Percentiles rank a stretch among this genome's conserved stretches.
These are phyloP conservation scores for Botia kubotai DNA, from an alignment of 2,797 vertebrate genomes.

Conservation along the genomic window DNA sequence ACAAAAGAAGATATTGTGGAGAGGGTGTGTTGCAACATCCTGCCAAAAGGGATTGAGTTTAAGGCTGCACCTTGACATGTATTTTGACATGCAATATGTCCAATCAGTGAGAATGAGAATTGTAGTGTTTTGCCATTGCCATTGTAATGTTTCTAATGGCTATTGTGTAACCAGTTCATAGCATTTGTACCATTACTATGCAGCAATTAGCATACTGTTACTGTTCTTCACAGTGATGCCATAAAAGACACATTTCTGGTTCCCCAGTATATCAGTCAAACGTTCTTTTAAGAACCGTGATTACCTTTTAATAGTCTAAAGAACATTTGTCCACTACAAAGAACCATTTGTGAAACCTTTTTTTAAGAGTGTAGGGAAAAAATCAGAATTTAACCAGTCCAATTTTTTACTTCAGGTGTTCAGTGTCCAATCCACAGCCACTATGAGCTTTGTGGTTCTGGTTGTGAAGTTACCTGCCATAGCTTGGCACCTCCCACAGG, in stretches of 20 bases:
- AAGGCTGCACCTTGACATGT: background rate
- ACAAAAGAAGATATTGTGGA: background rate
- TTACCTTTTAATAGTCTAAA: too few relatives aligned
- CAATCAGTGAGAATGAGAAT: background rate
- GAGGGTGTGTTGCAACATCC: background rate
- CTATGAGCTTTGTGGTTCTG: constrained; percentile 68
- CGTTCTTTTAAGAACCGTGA: too few relatives aligned
- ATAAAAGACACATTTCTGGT: background rate
- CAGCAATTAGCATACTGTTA: background rate
- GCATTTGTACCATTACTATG: background rate
- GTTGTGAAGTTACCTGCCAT: constrained; percentile 70
- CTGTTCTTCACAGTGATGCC: background rate
- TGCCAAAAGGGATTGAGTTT: background rate
- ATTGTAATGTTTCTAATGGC: background rate
- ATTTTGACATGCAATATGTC: background rate
- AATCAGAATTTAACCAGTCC: background rate
- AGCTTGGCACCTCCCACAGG: constrained; percentile 56
- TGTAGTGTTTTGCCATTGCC: too few relatives aligned
- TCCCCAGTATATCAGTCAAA: too few relatives aligned
- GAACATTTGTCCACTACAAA: too few relatives aligned
- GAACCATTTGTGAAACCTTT: too few relatives aligned
- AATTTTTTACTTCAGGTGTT: constrained; percentile 59
- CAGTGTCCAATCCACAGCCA: constrained; percentile 74
- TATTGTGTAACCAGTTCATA: too few relatives aligned
- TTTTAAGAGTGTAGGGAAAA: too few relatives aligned